Percentiles rank a stretch among this genome's conserved stretches.
Conservation (phyloP, 2,113 vertebrate species). For the Dolichotis patagonum region DNA sequence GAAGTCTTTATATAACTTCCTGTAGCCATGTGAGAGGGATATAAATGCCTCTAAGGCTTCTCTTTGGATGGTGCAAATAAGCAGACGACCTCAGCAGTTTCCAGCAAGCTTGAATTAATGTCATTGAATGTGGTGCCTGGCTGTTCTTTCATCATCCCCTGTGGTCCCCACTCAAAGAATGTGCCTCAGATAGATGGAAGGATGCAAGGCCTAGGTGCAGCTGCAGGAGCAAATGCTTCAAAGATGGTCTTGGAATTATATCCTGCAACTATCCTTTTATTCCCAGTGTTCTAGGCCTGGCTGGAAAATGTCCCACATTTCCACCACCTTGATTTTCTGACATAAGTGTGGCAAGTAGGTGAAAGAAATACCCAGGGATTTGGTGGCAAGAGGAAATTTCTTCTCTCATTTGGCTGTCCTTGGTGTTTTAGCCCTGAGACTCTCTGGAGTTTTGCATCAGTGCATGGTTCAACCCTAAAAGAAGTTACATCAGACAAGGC, state of each 20-base stretch:
- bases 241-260: background rate
- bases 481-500: conserved; percentile 82
- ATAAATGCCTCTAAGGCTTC: conserved; percentile 55
- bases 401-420: background rate
- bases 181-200: no score
- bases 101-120: conserved; percentile 41
- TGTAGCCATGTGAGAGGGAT: conserved; percentile 42
- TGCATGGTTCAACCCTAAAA: conserved; percentile 42
- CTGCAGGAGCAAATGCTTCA: background rate
- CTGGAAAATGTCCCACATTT: background rate
- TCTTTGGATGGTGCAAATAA: conserved; percentile 51
- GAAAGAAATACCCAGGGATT: conserved; percentile 40
- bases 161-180: background rate
- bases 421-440: background rate
- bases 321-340: background rate
- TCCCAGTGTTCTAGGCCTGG: background rate
- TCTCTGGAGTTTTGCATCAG: conserved; percentile 74
- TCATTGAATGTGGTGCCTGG: background rate
- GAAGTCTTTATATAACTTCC: conserved; percentile 67
- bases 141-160: background rate
- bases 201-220: accelerated
- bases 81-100: conserved; percentile 54
- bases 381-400: conserved; percentile 15
- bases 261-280: background rate
- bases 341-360: background rate